Base-by-base conservation (phyloP, 2,797 vertebrate species). In the Pipistrellus pygmaeus region DNA sequence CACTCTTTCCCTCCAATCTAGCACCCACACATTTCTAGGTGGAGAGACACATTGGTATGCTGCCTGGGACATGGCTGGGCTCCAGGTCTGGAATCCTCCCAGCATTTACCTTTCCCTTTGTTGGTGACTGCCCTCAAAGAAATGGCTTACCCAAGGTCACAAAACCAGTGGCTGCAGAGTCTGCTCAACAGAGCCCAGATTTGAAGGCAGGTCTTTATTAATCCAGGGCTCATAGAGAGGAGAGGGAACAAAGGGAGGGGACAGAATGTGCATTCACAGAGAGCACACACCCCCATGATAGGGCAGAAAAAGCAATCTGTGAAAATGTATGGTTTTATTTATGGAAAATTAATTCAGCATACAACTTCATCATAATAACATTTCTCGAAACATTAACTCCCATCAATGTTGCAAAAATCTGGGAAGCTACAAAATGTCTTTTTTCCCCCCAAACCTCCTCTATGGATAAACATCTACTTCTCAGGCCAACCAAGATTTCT, bases 371-470 rank as follows among this genome's bases (percentile, higher is more conserved):
- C 94, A 96, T 92, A 90, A 96, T 81, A 94, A 64, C 46, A 96
- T 93, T 97, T 97, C 89, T 96, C 55, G 20, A 97, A 94, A 97
- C 96, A 97, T 94, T 97, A 95, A 95, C 85, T 97, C 80, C 38
- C 87, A 95, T 96, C 90, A 90, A 73, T 85, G 89, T 78, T 94
- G 60, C 81, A 93, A 94, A 95, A 94, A 55, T 95, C 91, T 94
- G 48, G 48, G 83, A 96, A 92, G 85, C 66, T 90, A 92, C n/a
- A 84, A 90, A 96, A 95, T 77, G 51, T 75, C 21, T n/a, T 82
- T 94, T 83, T 46, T 48, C 48, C 2, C 0, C 0, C 3, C 35
- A 75, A 94, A 80, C 7, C 32, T 71, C 62, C 38, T 89, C 3
- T 94, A 72, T 76, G 41, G 68, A 60, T 76, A 93, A 96, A 92